phyloP scores from a whole-genome alignment of 2,797 vertebrate genomes.

The Coregonus ussuriensis region DNA sequence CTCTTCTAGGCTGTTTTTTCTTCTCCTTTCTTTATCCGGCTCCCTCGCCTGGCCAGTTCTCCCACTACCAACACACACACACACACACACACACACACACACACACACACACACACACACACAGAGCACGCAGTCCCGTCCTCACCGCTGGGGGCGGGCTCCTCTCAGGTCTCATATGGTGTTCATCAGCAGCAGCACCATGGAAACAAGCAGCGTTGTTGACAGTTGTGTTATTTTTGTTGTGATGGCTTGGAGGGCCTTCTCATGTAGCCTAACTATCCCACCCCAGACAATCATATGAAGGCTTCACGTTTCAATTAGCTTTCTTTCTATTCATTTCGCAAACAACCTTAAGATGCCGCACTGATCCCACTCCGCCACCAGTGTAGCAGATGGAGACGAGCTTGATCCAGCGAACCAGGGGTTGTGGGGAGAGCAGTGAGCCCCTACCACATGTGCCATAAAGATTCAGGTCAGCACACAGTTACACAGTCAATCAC shows the following conservation, averaged over 20 bases:
- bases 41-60: constrained; percentile 43
- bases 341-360: no score
- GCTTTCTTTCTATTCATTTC: no score
- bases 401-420: no score
- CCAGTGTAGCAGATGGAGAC: no score
- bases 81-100: not conserved
- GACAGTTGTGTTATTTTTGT: not conserved
- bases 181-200: constrained; percentile 3
- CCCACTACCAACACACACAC: constrained; percentile 40
- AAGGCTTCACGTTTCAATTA: not conserved
- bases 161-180: not conserved
- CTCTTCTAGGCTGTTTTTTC: not conserved
- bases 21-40: constrained; percentile 43
- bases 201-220: constrained; percentile 35
- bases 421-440: no score
- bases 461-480: no score
- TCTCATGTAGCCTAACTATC: not conserved
- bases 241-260: not conserved
- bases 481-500: no score
- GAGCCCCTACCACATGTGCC: no score
- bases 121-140: not conserved
- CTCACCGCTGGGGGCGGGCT: constrained; percentile 42
- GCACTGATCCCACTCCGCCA: no score
- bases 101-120: not conserved
- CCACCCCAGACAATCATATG: no score